These are phyloP conservation scores for Diarsia rubi DNA, from an alignment of 2,888 invertebrate genomes.

Conservation along the genomic window DNA sequence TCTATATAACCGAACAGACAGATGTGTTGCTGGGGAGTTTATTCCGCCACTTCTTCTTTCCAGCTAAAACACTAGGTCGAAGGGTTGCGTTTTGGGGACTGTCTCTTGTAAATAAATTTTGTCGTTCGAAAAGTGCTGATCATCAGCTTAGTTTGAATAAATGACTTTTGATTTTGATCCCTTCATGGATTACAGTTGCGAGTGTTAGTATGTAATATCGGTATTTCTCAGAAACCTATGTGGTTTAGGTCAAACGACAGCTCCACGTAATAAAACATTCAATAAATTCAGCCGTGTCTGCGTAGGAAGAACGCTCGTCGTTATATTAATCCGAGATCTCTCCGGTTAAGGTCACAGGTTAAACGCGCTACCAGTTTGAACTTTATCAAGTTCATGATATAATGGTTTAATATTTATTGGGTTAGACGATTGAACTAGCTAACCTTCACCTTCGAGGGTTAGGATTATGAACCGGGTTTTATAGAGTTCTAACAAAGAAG, in stretches of 20 bases:
- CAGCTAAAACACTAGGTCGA: no score
- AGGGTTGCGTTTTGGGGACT: no score
- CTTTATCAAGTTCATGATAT: constrained; percentile 14
- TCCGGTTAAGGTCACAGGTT: constrained; percentile 17
- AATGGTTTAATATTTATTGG: constrained; percentile 11
- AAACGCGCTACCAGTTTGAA: constrained; percentile 15
- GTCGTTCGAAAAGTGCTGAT: no score
- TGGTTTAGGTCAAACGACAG: neutral
- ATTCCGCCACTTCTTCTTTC: no score
- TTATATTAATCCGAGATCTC: constrained; percentile 23
- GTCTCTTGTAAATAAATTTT: no score
- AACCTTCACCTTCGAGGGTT: neutral
- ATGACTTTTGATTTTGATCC: no score
- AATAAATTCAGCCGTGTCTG: neutral
- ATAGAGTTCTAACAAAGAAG: neutral
- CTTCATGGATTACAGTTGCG: no score
- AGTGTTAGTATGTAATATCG: no score
- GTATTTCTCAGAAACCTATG: neutral
- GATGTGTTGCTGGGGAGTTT: no score
- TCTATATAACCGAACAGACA: no score
- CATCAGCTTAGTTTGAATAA: no score
- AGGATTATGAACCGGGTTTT: neutral
- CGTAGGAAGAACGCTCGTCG: constrained; percentile 16
- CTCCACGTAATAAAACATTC: constrained; percentile 1
- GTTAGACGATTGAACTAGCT: neutral